A percentile compares a stretch with the other conserved stretches of the same genome.
Conservation (phyloP, 2,113 vertebrate species). For the Thalassarche chlororhynchos region DNA sequence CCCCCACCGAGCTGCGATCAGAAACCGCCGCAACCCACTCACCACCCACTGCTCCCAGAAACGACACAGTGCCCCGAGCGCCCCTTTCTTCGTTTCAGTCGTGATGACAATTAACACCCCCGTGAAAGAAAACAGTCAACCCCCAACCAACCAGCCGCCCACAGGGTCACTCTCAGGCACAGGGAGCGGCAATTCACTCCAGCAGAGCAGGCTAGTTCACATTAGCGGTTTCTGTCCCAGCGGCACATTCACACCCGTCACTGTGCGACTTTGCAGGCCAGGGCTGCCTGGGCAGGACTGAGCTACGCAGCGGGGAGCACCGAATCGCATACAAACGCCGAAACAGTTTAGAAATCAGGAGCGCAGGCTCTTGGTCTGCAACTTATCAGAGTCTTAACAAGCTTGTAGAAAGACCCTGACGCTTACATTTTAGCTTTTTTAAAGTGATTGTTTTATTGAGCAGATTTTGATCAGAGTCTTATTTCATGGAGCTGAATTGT, state of each 20-base stretch:
- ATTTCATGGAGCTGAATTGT: background rate
- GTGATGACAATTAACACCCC: background rate
- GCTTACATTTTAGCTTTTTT: background rate
- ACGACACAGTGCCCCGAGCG: background rate
- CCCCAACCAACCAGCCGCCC: background rate
- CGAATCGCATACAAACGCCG: accelerated
- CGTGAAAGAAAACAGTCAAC: background rate
- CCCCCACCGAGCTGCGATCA: background rate
- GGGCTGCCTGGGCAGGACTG: background rate
- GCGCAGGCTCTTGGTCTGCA: background rate
- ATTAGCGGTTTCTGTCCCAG: background rate
- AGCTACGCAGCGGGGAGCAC: background rate
- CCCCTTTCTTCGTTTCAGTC: background rate
- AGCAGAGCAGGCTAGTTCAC: accelerated
- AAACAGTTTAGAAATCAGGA: background rate
- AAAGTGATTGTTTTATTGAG: background rate
- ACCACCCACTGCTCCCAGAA: background rate
- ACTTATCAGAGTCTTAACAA: background rate
- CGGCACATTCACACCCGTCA: background rate
- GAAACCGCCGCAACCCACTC: background rate
- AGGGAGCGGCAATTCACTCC: background rate
- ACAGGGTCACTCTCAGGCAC: background rate
- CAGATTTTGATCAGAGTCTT: background rate
- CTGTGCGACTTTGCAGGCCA: accelerated
- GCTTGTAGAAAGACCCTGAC: background rate